These are phyloP conservation scores for Campoplex nolae DNA, from an alignment of 2,888 invertebrate species.

Conservation along the genomic window DNA sequence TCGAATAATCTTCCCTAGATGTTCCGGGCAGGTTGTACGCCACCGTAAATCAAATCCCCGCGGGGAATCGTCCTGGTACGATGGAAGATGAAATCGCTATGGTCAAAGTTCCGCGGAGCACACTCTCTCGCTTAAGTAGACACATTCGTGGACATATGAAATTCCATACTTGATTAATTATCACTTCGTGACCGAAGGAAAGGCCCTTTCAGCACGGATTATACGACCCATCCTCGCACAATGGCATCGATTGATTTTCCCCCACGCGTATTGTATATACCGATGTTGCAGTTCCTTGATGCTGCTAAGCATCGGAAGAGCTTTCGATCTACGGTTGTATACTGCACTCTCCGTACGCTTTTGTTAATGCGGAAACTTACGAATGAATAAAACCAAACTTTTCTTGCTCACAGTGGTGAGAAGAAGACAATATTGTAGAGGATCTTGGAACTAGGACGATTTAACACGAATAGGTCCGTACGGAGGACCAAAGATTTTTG, in stretches of 20 bases:
- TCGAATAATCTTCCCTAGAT: not conserved
- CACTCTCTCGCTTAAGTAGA: conserved; percentile 48
- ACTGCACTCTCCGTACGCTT: not conserved
- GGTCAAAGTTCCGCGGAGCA: conserved; percentile 49
- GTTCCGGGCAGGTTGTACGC: not conserved
- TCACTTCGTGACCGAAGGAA: conserved; percentile 65
- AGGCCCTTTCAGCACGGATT: conserved; percentile 70
- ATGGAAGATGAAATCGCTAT: conserved; percentile 37
- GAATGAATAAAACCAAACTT: not conserved
- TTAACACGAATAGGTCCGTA: not conserved
- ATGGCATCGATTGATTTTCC: conserved; percentile 26
- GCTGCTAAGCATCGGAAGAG: not conserved
- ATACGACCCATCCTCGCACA: conserved; percentile 58
- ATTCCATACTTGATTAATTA: conserved; percentile 70
- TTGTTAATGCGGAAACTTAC: not conserved
- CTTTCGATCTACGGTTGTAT: not conserved
- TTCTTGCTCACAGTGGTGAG: not conserved
- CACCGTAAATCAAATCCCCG: conserved; percentile 17
- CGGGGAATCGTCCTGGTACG: conserved; percentile 39
- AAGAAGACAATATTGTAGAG: not conserved
- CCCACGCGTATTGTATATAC: not conserved
- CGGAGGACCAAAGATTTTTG: conserved; percentile 28
- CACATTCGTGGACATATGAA: conserved; percentile 63
- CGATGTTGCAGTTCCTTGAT: not conserved
- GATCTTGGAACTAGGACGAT: not conserved